These are phyloP conservation scores for Ooceraea biroi DNA, from an alignment of 1,140 invertebrate species.

Conservation along the genomic window DNA sequence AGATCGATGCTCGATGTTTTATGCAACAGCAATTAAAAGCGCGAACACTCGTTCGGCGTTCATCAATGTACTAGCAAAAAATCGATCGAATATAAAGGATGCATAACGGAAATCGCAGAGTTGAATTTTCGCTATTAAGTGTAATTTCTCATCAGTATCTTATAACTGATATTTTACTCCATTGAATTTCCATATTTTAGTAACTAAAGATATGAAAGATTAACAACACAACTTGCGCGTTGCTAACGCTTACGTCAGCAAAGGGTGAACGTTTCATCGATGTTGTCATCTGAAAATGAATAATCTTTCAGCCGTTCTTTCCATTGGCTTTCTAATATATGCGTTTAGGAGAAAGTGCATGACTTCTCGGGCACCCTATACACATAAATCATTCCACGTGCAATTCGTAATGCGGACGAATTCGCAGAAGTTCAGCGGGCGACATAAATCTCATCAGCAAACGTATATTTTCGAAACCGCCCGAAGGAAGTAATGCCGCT, in stretches of 20 bases:
- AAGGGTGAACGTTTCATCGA: conserved; percentile 6
- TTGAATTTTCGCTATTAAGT: not conserved
- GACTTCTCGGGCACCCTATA: not conserved
- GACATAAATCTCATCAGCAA: conserved; percentile 38
- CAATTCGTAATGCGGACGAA: not conserved
- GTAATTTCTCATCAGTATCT: not conserved
- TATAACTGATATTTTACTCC: no score
- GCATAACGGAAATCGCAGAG: not conserved
- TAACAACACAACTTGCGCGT: not conserved
- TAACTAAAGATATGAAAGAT: not conserved
- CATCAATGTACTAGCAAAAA: not conserved
- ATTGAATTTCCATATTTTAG: conserved; percentile 9
- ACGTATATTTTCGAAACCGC: conserved; percentile 49
- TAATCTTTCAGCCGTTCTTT: not conserved
- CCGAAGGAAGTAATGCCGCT: not conserved
- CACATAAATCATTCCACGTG: conserved; percentile 29
- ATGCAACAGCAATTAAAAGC: conserved; percentile 38
- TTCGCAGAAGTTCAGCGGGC: conserved; percentile 31
- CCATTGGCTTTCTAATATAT: conserved; percentile 20
- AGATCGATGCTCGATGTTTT: conserved; percentile 19
- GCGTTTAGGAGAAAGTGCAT: not conserved
- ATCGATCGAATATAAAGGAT: not conserved
- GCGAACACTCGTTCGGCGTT: not conserved
- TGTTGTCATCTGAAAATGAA: conserved; percentile 12
- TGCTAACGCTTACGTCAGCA: not conserved